Evolutionary conservation across 2,113 vertebrate genomes (phyloP).

Genomic region (Apaloderma vittatum): DNA sequence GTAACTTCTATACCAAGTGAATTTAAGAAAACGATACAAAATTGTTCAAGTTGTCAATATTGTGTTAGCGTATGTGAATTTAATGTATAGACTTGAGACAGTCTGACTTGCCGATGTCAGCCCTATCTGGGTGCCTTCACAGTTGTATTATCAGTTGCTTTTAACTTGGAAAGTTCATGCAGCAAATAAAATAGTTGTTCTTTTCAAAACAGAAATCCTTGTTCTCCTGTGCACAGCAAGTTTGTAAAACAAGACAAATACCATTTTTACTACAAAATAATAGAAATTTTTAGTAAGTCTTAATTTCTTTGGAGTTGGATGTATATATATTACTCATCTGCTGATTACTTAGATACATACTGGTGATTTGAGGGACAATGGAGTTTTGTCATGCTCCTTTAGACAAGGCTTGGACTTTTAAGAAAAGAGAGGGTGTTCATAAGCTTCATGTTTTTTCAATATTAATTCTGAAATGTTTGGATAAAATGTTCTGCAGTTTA

Average conservation of each 20-base stretch:
- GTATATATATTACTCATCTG: not conserved
- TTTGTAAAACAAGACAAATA: not conserved
- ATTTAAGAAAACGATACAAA: not conserved
- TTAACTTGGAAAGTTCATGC: not conserved
- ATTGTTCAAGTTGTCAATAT: not conserved
- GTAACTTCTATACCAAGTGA: not conserved
- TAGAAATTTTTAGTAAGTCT: not conserved
- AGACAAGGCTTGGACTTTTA: not conserved
- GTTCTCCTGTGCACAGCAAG: rapidly evolving
- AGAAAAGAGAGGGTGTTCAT: rapidly evolving
- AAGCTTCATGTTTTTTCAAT: not conserved
- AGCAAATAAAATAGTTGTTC: not conserved
- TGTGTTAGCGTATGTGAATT: not conserved
- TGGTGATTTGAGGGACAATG: not conserved
- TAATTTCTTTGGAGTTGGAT: not conserved
- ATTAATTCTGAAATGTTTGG: not conserved
- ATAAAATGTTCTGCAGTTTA: not conserved
- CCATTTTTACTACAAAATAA: not conserved
- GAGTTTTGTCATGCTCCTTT: not conserved
- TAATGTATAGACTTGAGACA: not conserved
- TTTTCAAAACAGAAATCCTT: not conserved
- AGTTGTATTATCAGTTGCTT: not conserved
- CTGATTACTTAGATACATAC: not conserved
- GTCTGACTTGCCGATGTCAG: not conserved
- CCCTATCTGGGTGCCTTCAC: not conserved